Conservation (phyloP, 2,113 vertebrate genomes). For the human (Homo sapiens) region GRCh38 chrX:41816001-41816500, state of each 20-base stretch:
- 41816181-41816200: not conserved
- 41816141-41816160: not conserved
- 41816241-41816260: not conserved
- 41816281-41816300: not conserved
- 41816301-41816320: slow-evolving; percentile 22
- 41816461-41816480: not conserved
- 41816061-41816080: too few species aligned
- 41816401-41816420: not conserved
- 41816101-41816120: too few species aligned
- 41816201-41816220: not conserved
- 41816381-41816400: not conserved
- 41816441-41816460: not conserved
- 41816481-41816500: not conserved
- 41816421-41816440: not conserved
- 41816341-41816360: not conserved
- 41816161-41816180: not conserved
- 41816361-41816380: not conserved
- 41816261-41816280: not conserved
- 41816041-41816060: too few species aligned
- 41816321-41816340: not conserved
- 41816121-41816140: too few species aligned
- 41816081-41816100: too few species aligned
- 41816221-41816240: not conserved
- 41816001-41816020: too few species aligned
- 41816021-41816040: too few species aligned